Percentiles rank a stretch among this genome's conserved stretches.
Evolutionary conservation across 2,113 vertebrate genomes (phyloP).

Genomic region (Semnornis frantzii): DNA sequence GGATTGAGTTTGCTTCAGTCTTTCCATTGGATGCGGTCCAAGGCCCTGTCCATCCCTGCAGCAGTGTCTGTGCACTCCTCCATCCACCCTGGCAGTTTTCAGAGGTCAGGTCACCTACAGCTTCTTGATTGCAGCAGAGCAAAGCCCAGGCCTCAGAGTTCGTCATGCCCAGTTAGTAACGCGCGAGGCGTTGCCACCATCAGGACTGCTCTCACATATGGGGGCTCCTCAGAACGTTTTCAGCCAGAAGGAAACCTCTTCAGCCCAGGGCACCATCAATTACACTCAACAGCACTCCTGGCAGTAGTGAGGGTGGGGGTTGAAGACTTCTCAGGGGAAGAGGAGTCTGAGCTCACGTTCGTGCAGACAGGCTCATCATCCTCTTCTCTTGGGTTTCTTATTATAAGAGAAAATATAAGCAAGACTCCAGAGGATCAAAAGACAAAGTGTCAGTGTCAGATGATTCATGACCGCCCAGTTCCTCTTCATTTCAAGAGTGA

Average conservation of each 20-base stretch:
- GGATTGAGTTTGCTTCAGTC: conserved; percentile 33
- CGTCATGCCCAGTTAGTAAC: background rate
- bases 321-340: conserved; percentile 11
- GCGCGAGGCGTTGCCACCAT: background rate
- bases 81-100: background rate
- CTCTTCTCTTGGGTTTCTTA: conserved; percentile 48
- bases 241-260: background rate
- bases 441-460: conserved; percentile 56
- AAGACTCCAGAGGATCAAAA: conserved; percentile 70
- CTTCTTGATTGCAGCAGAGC: background rate
- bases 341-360: conserved; percentile 24
- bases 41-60: background rate
- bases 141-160: background rate
- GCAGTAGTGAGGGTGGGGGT: rapidly evolving
- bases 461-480: conserved; percentile 69
- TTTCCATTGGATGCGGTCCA: conserved; percentile 31
- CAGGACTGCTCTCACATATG: background rate
- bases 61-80: background rate
- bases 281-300: conserved; percentile 1
- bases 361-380: conserved; percentile 53
- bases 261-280: background rate
- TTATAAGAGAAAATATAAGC: conserved; percentile 64
- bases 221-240: background rate
- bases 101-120: background rate
- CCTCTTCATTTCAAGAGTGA: conserved; percentile 72